phyloP scores from a whole-genome alignment of 1,140 invertebrate species.

The Leptinotarsa undecemlineata region DNA sequence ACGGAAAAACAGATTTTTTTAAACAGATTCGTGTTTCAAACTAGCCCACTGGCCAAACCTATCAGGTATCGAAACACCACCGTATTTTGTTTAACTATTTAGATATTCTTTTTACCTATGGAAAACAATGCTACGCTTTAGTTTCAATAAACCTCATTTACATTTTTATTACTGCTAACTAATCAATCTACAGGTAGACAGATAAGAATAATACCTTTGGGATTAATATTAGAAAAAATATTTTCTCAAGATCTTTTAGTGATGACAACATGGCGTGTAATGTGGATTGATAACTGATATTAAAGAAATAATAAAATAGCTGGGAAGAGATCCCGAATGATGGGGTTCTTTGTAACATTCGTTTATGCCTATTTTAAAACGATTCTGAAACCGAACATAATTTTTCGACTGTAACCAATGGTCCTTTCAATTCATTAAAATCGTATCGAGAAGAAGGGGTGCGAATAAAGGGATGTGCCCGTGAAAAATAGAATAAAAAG shows the following conservation, averaged over 20 bases:
- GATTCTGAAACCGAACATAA: conserved; percentile 23
- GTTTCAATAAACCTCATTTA: no score
- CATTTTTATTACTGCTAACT: no score
- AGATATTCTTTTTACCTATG: no score
- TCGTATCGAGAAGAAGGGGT: conserved; percentile 25
- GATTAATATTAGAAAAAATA: neutral
- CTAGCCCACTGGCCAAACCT: no score
- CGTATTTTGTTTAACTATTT: no score
- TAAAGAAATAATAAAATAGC: neutral
- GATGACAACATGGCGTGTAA: neutral
- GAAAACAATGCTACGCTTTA: no score
- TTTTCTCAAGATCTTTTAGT: neutral
- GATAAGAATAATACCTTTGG: neutral
- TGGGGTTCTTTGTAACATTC: neutral
- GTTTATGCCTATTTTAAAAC: conserved; percentile 12
- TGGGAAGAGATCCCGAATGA: neutral
- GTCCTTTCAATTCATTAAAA: conserved; percentile 24
- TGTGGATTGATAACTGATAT: neutral
- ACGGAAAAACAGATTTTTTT: no score
- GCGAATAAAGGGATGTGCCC: conserved; percentile 24
- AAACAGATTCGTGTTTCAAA: no score
- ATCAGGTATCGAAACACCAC: no score
- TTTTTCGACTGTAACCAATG: conserved; percentile 22
- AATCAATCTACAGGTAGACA: no score
- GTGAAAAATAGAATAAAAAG: conserved; percentile 23